Evolutionary conservation across 2,113 vertebrate genomes (phyloP), one percentile per base, ranked within the genome.

Genomic region (Amazona vittata): DNA sequence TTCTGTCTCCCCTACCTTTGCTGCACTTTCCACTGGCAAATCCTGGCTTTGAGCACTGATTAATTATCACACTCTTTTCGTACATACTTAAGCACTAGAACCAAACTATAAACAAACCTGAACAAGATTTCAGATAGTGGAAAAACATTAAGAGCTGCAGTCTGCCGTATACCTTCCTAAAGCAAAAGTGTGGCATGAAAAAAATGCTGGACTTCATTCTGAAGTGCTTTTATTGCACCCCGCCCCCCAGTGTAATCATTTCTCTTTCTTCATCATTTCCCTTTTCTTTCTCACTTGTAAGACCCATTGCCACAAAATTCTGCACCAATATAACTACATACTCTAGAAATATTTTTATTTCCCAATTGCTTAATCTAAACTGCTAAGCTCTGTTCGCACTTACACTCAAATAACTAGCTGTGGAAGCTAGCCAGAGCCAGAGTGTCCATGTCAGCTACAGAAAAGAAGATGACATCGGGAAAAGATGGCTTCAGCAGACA

Each of bases 161-260:
- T 55, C 77, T 69, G 39, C 39, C 75, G 15, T 59, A 55, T 29
- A 70, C 15, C 52, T 52, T 76, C 29, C 39, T 64, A 62, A 75
- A 86, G 43, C 39, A 74, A 88, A 47, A 41, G 7, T 5, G 9
- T 25, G 10, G 44, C 57, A 70, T 8, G 26, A 92, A 78, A 62
- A 85, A 86, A 89, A 94, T 37, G 22, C 20, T 52, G 60, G 37
- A 39, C 31, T 73, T 60, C 35, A 21, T 50, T 75, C 46, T 84
- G 17, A 70, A 90, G 22, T 37, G 29, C 9, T 9, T 50, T 62
- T 53, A 18, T n/a, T 7, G 2, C 2, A 57, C 15, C 7, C 22
- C 10, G 37, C 37, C 2, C 4, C 3, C 4, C 17, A 0, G 4
- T 31, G 5, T n/a, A 64, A 60, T 52, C 1, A 71, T 21, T 83